A percentile compares a stretch with the other conserved stretches of the same genome.
These are phyloP conservation scores for Zoanthus sansibaricus DNA, from an alignment of 92 coral and sea anemone genomes.

Conservation along the genomic window DNA sequence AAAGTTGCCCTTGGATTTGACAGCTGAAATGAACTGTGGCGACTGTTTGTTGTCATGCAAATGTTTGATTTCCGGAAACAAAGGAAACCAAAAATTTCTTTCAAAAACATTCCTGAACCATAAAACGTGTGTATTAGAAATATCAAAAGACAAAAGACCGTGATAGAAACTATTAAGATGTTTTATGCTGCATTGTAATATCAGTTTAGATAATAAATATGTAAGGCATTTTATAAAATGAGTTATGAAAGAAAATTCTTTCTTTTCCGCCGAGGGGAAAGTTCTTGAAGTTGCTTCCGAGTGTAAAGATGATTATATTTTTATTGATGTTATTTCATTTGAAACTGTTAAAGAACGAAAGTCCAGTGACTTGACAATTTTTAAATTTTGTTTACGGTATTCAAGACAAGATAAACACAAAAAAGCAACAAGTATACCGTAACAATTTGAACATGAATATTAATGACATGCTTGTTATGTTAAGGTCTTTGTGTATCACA, in stretches of 20 bases:
- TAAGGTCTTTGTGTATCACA: background rate
- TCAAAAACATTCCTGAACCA: slow-evolving; percentile 31
- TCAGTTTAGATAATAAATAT: background rate
- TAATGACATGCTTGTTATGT: background rate
- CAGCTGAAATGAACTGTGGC: slow-evolving; percentile 31
- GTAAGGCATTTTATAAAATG: background rate
- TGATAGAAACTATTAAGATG: slow-evolving; percentile 29
- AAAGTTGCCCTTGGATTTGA: slow-evolving; percentile 43
- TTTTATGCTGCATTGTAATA: slow-evolving; percentile 3
- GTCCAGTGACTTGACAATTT: background rate
- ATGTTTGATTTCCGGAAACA: slow-evolving; percentile 25
- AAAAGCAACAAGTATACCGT: background rate
- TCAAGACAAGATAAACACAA: background rate
- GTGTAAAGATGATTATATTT: background rate
- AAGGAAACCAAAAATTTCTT: slow-evolving; percentile 23
- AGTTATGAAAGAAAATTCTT: background rate
- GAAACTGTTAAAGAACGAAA: background rate
- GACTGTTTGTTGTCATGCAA: slow-evolving; percentile 49
- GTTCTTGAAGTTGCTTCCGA: background rate
- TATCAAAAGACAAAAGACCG: slow-evolving; percentile 15
- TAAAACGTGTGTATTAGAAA: slow-evolving; percentile 17
- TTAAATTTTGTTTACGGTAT: background rate
- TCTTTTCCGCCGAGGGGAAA: background rate
- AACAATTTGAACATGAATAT: background rate
- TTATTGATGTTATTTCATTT: background rate